Percentiles rank a stretch among this genome's conserved stretches.
Conservation (phyloP, 2,113 vertebrate genomes). For the Chrysemys picta region DNA sequence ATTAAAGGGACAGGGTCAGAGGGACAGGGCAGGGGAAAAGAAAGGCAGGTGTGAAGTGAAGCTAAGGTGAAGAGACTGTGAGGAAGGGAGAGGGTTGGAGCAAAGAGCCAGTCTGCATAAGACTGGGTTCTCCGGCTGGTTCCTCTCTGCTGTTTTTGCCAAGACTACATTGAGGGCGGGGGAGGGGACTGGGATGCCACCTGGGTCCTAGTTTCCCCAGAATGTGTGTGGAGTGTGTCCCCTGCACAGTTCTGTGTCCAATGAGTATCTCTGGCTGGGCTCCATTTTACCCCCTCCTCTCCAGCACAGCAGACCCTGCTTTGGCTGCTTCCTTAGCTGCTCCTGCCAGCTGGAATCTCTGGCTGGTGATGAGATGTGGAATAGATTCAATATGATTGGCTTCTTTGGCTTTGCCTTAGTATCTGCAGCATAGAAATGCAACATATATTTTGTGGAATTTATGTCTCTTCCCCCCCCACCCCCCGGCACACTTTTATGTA, state of each 20-base stretch:
- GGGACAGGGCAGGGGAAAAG: no score
- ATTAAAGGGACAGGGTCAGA: no score
- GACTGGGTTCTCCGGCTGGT: no score
- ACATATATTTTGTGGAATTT: background rate
- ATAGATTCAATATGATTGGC: constrained; percentile 13
- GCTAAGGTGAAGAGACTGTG: no score
- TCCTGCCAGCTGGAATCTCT: background rate
- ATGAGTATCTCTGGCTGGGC: background rate
- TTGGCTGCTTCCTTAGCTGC: background rate
- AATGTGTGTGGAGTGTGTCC: background rate
- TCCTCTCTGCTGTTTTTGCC: no score
- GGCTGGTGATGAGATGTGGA: background rate
- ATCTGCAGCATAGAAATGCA: constrained; percentile 1
- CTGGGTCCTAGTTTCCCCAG: background rate
- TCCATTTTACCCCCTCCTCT: background rate
- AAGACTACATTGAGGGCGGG: no score
- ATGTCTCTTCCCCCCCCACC: background rate
- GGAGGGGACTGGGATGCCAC: background rate
- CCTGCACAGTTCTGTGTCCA: background rate
- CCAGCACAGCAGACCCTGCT: background rate
- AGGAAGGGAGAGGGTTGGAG: no score
- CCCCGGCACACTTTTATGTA: no score
- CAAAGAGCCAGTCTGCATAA: no score
- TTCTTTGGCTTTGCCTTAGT: constrained; percentile 41
- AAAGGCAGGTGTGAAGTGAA: no score